Evolutionary conservation across 2,888 invertebrate species (phyloP), one percentile per base, ranked within the genome.

Genomic region (Orthonychiurus folsomi): DNA sequence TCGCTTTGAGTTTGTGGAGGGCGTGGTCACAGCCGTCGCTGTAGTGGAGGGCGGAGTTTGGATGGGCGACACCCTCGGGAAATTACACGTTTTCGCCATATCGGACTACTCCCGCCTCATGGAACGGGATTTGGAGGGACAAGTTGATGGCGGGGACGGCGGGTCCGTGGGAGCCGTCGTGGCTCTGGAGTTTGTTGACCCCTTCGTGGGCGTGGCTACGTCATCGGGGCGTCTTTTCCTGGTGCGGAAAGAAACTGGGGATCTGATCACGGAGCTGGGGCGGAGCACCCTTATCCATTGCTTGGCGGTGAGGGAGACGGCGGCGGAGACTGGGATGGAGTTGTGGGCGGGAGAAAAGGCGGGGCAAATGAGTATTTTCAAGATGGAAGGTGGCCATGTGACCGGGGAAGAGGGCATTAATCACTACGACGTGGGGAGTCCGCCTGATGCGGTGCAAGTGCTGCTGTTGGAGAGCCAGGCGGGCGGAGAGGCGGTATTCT

Each of bases 1-100:
- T 24, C 69, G 69, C 50, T 71, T 72, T 59, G 73, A 70, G 57
- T 70, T 71, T 62, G 70, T 72, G 57, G 64, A 69, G 54, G 73
- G 71, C 48, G 73, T 70, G 18, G 71, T 73, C 1, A 73, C 77
- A 2, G 85, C 87, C 0, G 81, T 87, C 75, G 90, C 89, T 74
- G 84, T 86, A 18, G 86, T 92, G 1, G 87, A 86, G 55, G 37
- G 18, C 47, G 81, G 84, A 67, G 82, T 95, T 71, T 96, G 95
- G 95, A 84, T 93, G 71, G 94, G 93, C 0, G 94, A 95, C 79
- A 86, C 86, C 57, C 81, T 84, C 1, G 93, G 93, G n/a, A 84
- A 86, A 67, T 82, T 96, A 64, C 87, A 88, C 71, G n/a, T 66
- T 64, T 60, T 56, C 56, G 67, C 64, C 59, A 61, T 71, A 9